Evolutionary conservation across 2,888 invertebrate species (phyloP).

Genomic region (Drosophila cyrtoloma): DNA sequence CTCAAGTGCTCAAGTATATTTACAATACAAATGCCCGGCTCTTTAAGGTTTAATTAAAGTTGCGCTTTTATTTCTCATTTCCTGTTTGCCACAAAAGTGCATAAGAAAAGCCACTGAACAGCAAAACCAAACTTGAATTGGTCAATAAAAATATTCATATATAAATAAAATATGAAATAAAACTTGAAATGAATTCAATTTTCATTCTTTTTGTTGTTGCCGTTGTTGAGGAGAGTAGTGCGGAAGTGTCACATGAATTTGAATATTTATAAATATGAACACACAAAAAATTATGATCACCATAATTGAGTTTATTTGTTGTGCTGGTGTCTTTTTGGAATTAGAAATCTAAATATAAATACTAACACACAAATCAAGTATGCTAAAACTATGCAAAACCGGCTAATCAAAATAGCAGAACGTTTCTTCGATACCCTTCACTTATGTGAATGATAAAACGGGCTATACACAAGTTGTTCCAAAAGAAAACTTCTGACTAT

Average conservation of each 20-base stretch:
- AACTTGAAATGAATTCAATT: slow-evolving; percentile 35
- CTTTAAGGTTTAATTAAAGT: slow-evolving; percentile 65
- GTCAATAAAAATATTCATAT: slow-evolving; percentile 35
- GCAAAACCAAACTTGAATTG: slow-evolving; percentile 13
- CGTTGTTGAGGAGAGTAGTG: slow-evolving; percentile 5
- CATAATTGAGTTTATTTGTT: slow-evolving; percentile 51
- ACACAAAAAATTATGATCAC: slow-evolving; percentile 35
- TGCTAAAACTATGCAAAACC: slow-evolving; percentile 46
- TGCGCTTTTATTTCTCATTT: slow-evolving; percentile 70
- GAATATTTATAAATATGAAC: slow-evolving; percentile 62
- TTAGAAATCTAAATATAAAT: slow-evolving; percentile 40
- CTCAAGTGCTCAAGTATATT: slow-evolving; percentile 17
- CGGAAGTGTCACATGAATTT: slow-evolving; percentile 34
- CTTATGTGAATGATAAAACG: fast-evolving
- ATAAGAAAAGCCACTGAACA: slow-evolving; percentile 18
- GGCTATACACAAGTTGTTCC: background rate
- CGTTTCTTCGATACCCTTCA: slow-evolving; percentile 14
- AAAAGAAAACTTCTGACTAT: background rate
- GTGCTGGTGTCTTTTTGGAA: slow-evolving; percentile 34
- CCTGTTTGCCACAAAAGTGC: slow-evolving; percentile 57
- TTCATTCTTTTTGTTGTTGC: slow-evolving; percentile 2
- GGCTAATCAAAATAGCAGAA: slow-evolving; percentile 37
- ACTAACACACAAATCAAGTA: slow-evolving; percentile 44
- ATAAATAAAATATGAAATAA: slow-evolving; percentile 48
- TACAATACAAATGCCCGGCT: slow-evolving; percentile 29